Conservation (phyloP, 2,797 vertebrate species). For the Sebastes oblongus region DNA sequence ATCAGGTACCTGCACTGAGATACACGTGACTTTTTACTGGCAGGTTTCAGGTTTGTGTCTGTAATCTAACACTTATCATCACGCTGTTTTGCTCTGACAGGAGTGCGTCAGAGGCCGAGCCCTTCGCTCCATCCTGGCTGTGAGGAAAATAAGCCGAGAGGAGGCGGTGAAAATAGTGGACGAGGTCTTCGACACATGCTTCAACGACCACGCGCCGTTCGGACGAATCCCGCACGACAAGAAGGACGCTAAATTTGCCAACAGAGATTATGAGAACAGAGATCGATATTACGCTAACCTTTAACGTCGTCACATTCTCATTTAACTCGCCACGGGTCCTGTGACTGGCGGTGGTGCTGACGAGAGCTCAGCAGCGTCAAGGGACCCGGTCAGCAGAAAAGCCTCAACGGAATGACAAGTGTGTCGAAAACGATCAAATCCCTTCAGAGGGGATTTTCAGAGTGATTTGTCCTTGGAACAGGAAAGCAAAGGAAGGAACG, state of each 20-base stretch:
- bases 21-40: too few relatives aligned
- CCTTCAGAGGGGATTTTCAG: slow-evolving; percentile 22
- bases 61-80: neutral
- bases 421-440: neutral
- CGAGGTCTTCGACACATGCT: slow-evolving; percentile 94
- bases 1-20: slow-evolving; percentile 83
- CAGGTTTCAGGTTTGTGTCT: neutral
- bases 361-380: neutral
- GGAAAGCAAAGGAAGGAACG: neutral
- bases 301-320: slow-evolving; percentile 63
- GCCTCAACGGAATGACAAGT: slow-evolving; percentile 1
- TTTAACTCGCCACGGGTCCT: slow-evolving; percentile 22
- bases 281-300: slow-evolving; percentile 90
- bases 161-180: slow-evolving; percentile 90
- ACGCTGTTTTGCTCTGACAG: slow-evolving; percentile 62
- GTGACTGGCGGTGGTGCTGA: neutral
- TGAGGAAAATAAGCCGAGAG: slow-evolving; percentile 88
- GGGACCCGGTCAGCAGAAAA: neutral
- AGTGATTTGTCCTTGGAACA: slow-evolving; percentile 15
- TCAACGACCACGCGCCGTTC: slow-evolving; percentile 95
- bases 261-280: slow-evolving; percentile 89
- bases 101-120: slow-evolving; percentile 91
- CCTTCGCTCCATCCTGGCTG: slow-evolving; percentile 92
- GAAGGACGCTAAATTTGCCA: slow-evolving; percentile 87
- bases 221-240: slow-evolving; percentile 92